A percentile compares a stretch with the other conserved stretches of the same genome.
phyloP scores from a whole-genome alignment of 2,113 vertebrate species.

The Athene noctua region DNA sequence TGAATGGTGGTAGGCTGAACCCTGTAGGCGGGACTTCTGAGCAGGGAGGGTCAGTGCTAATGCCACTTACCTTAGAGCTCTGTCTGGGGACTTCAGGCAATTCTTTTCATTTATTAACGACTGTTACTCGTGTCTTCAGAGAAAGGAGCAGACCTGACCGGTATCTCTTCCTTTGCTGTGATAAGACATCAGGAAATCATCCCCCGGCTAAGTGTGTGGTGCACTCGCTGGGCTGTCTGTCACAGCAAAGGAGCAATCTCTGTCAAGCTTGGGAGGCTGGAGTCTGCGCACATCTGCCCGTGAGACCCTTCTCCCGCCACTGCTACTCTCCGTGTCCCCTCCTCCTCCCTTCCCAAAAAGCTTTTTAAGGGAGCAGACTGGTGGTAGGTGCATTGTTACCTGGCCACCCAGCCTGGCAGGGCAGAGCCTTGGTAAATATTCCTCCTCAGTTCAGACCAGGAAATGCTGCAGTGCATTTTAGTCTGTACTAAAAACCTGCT shows the following conservation, averaged over 20 bases:
- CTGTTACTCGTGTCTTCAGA: neutral
- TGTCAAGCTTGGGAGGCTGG: neutral
- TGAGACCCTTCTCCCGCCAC: neutral
- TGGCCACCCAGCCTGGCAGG: neutral
- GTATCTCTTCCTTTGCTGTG: no score
- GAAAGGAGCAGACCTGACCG: neutral
- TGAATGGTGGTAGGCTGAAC: rapidly evolving
- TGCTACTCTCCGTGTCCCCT: neutral
- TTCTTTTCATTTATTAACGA: neutral
- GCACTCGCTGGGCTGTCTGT: rapidly evolving
- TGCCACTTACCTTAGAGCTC: no score
- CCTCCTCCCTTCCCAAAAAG: neutral
- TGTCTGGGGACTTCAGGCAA: neutral
- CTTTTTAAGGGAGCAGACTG: neutral
- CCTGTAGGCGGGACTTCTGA: neutral
- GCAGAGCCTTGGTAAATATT: rapidly evolving
- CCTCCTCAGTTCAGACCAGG: neutral
- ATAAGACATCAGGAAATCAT: neutral
- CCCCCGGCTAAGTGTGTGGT: rapidly evolving
- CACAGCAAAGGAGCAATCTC: neutral
- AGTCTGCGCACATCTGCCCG: neutral
- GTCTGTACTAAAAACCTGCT: neutral
- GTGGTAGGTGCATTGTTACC: neutral
- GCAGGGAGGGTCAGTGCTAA: neutral
- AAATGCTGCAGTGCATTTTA: neutral